Evolutionary conservation across 2,888 invertebrate genomes (phyloP), one percentile per base, ranked within the genome.

Genomic region (Corbicula japonica): DNA sequence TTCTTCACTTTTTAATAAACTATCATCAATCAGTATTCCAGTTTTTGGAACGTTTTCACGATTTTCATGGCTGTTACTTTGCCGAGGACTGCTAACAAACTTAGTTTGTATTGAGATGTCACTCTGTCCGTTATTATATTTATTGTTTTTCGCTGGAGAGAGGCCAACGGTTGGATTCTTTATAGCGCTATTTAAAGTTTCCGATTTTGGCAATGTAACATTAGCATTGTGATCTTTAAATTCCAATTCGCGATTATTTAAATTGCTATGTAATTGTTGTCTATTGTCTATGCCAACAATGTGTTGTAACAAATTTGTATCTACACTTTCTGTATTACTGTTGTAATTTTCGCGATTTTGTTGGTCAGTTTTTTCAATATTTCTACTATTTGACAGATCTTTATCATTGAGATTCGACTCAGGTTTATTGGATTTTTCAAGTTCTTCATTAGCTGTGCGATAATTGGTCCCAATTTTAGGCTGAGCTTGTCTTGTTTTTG

Each of bases 201-300:
- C 72, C 63, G 35, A 34, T 77, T 81, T 81, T 77, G 81, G 81
- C 81, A 81, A 62, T 50, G 75, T 46, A 34, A 77, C 61, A 68
- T 75, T 77, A 23, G 50, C 74, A 74, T 75, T 77, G 68, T 81
- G 60, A 58, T 77, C 77, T 54, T 48, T 50, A 48, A 46, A 50
- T 6, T 32, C 48, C 32, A 46, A 58, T 44, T 63, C 41, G 41
- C 44, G 35, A 44, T 46, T 30, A 32, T 70, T 70, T 70, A 65
- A 76, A 70, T 70, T 46, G 63, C 50, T 56, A 26, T 35, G 69
- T 69, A 69, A 56, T 48, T 35, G 34, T 52, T 62, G 26, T 15
- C 61, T 56, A 75, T 69, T 69, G 60, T 76, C 38, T 52, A 6
- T 62, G 35, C 8, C 38, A 70, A 28, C 44, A 32, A 61, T 70